Base-by-base conservation (phyloP, 2,888 invertebrate genomes). In the Baccha elongata region DNA sequence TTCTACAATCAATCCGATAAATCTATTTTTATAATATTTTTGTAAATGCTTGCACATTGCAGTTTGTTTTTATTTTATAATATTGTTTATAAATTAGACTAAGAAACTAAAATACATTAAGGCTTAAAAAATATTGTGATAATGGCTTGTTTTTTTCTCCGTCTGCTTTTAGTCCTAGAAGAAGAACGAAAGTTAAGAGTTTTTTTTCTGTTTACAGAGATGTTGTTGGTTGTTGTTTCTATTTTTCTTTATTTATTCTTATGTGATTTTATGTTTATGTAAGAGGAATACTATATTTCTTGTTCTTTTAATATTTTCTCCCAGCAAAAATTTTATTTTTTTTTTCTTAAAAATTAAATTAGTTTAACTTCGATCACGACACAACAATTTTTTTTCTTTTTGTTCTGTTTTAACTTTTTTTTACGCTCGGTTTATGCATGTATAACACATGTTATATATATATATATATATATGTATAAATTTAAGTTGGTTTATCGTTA, bases 181-280 rank as follows among this genome's bases (percentile, higher is more conserved):
- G 69, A 84, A 75, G 84, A 88, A 85, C 78, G 76, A 86, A 85
- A 86, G 75, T 53, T 65, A 79, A 84, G 64, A 88, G 86, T 87
- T 46, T 1, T 85, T 86, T 85, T 86, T 87, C 85, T n/a, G n/a
- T 80, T 86, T 29, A 44, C 29, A 44, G 44, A 60, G 42, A 44
- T 85, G 85, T 11, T 87, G 85, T 87, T 87, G n/a, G 85, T 60
- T 60, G 11, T 62, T 37, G 32, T 13, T 55, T 88, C 85, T 76
- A 87, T 86, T 86, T 87, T 86, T 87, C 85, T 84, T 88, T 85
- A 84, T 85, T 85, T 85, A 87, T 85, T 86, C 85, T 86, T 11
- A 19, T 44, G 44, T 44, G 19, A 19, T 46, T 37, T 37, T 74
- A 21, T 52, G 60, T 44, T 32, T 32, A 62, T 26, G 21, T 35